Conservation (phyloP, 2,113 vertebrate genomes). For the Strix uralensis region DNA sequence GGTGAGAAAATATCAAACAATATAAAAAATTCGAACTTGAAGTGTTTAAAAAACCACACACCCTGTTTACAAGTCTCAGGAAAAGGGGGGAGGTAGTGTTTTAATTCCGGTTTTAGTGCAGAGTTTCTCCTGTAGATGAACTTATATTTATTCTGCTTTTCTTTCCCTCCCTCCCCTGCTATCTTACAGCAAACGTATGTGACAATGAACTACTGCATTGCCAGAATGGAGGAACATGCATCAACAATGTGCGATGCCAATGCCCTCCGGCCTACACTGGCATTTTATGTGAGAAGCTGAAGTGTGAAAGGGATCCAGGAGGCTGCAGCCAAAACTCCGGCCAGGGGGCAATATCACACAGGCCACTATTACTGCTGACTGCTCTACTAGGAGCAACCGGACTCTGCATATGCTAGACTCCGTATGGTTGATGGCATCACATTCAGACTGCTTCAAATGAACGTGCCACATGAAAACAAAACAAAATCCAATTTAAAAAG, state of each 20-base stretch:
- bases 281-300: constrained; percentile 88
- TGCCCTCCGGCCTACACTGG: constrained; percentile 86
- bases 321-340: constrained; percentile 78
- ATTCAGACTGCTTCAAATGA: constrained; percentile 55
- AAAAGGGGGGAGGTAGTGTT: neutral
- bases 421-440: neutral
- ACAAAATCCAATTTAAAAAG: neutral
- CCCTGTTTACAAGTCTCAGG: neutral
- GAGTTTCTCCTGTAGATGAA: neutral
- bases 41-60: neutral
- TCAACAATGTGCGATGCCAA: constrained; percentile 88
- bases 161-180: constrained; percentile 13
- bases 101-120: neutral
- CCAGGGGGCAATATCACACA: neutral
- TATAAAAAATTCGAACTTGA: neutral
- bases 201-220: constrained; percentile 95
- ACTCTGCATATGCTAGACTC: constrained; percentile 37
- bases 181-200: constrained; percentile 88
- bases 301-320: constrained; percentile 82
- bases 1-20: neutral
- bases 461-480: constrained; percentile 53
- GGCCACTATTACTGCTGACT: constrained; percentile 59
- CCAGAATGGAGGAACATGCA: constrained; percentile 92
- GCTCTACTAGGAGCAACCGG: constrained; percentile 62
- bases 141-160: constrained; percentile 42